phyloP scores from a whole-genome alignment of 2,797 vertebrate genomes.

The Catamblyrhynchus diadema region DNA sequence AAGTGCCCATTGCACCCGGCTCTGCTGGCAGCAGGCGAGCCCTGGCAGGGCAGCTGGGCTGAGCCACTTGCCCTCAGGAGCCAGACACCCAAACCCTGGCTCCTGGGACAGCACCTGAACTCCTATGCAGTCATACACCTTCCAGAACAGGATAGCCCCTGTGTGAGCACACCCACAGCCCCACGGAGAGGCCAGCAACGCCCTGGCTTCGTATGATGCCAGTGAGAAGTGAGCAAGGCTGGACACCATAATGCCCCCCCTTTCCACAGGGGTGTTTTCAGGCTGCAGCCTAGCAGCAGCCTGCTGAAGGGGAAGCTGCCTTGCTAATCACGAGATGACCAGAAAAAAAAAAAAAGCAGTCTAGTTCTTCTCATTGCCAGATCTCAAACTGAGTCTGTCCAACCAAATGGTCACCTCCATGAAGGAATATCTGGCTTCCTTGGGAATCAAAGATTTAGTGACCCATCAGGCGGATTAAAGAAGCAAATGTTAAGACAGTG shows the following conservation, averaged over 20 bases:
- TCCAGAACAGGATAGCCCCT: background rate
- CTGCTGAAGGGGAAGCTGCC: background rate
- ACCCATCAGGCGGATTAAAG: background rate
- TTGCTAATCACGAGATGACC: background rate
- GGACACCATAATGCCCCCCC: background rate
- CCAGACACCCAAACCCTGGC: background rate
- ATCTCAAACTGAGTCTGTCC: background rate
- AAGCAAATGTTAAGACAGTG: background rate
- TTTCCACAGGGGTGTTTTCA: background rate
- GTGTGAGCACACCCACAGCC: fast-evolving
- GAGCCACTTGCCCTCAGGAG: background rate
- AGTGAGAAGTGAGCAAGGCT: background rate
- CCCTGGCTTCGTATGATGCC: fast-evolving
- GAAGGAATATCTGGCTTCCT: background rate
- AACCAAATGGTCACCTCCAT: background rate
- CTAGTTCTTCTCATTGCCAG: background rate
- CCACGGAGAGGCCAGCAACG: background rate
- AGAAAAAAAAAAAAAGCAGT: too few relatives aligned
- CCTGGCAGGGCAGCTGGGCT: background rate
- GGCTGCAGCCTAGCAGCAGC: background rate
- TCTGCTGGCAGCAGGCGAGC: fast-evolving
- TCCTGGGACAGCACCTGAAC: background rate
- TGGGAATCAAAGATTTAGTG: background rate
- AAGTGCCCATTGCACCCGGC: fast-evolving
- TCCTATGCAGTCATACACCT: fast-evolving